phyloP scores from a whole-genome alignment of 2,797 vertebrate genomes.

The Myotis vivesi region DNA sequence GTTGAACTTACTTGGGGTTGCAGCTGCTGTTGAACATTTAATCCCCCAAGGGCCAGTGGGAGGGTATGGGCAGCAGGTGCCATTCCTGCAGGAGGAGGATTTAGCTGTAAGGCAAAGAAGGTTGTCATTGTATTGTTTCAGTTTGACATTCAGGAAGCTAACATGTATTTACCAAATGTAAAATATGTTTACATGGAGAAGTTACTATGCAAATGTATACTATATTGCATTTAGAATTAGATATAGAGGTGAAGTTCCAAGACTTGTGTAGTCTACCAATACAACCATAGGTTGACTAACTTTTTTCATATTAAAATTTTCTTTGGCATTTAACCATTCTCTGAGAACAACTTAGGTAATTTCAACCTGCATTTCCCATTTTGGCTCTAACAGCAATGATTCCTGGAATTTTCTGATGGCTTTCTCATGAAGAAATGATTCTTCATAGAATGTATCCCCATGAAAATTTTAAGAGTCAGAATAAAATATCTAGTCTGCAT shows the following conservation, averaged over 20 bases:
- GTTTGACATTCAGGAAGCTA: background rate
- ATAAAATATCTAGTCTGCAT: background rate
- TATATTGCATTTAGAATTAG: background rate
- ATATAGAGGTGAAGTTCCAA: background rate
- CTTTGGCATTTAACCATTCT: background rate
- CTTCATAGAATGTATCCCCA: background rate
- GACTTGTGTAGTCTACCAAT: background rate
- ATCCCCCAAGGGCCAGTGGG: background rate
- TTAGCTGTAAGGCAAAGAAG: constrained; percentile 26
- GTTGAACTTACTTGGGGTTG: constrained; percentile 54
- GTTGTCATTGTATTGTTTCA: constrained; percentile 25
- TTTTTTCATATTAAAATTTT: background rate
- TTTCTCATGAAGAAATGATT: constrained; percentile 20
- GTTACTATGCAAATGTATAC: background rate
- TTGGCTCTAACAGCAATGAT: background rate
- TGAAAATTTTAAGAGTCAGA: background rate
- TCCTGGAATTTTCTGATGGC: background rate
- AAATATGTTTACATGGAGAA: background rate
- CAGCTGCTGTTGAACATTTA: constrained; percentile 53
- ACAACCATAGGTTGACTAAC: background rate
- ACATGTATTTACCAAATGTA: background rate
- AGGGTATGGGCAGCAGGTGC: background rate
- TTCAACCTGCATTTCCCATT: background rate
- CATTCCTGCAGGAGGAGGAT: background rate
- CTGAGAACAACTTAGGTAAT: background rate